These are phyloP conservation scores for Sinocyclocheilus anshuiensis DNA, from an alignment of 2,113 vertebrate species.

Conservation along the genomic window DNA sequence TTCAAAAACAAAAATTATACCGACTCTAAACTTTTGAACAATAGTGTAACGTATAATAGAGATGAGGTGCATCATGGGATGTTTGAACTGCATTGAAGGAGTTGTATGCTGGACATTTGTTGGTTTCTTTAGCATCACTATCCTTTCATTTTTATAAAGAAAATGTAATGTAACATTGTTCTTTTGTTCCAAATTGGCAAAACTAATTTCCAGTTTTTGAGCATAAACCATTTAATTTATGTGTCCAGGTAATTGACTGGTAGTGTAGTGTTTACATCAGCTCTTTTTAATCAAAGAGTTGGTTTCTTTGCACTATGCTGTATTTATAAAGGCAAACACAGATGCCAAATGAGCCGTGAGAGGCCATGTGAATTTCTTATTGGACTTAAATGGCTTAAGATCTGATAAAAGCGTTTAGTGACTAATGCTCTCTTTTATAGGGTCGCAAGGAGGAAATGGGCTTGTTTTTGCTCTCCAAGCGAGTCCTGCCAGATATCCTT, in stretches of 20 bases:
- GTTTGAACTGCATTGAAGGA: too few species aligned
- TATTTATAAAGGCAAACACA: neutral
- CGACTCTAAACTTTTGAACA: too few species aligned
- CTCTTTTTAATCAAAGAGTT: neutral
- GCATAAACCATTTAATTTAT: neutral
- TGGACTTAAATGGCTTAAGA: neutral
- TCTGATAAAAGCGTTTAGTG: neutral
- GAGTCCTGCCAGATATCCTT: slow-evolving; percentile 98
- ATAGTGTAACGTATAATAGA: too few species aligned
- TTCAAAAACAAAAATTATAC: too few species aligned
- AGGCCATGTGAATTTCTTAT: neutral
- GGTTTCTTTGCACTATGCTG: neutral
- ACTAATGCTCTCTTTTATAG: slow-evolving; percentile 64
- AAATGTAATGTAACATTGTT: too few species aligned
- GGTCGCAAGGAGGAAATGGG: slow-evolving; percentile 81
- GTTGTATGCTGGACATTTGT: too few species aligned
- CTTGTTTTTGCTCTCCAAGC: slow-evolving; percentile 86
- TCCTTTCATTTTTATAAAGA: too few species aligned
- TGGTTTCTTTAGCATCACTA: too few species aligned
- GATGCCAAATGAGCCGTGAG: neutral
- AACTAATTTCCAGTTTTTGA: neutral
- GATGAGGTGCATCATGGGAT: too few species aligned
- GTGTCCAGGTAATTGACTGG: neutral
- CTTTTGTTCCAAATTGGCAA: neutral
- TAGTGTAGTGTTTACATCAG: neutral